These are phyloP conservation scores for Puma concolor DNA, from an alignment of 2,113 vertebrate species.

Conservation along the genomic window DNA sequence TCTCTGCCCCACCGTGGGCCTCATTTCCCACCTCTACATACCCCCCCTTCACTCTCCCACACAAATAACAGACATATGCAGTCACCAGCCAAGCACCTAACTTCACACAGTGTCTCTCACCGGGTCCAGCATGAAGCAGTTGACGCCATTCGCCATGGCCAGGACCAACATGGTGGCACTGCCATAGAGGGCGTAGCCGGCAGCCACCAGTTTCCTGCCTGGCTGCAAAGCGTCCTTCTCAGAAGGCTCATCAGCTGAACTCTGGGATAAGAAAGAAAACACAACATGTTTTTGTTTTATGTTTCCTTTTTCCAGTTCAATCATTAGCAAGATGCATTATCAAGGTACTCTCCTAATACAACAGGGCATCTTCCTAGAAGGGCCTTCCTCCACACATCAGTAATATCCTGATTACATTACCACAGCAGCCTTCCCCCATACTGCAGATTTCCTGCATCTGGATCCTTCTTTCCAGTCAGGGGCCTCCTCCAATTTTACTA, in stretches of 20 bases:
- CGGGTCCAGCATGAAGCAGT: conserved; percentile 99
- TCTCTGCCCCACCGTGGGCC: background rate
- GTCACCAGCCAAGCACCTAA: background rate
- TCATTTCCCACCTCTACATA: background rate
- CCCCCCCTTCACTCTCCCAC: rapidly evolving
- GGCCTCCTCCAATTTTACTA: conserved; percentile 37
- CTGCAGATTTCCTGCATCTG: conserved; percentile 53
- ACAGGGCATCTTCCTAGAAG: background rate
- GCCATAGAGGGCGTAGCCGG: conserved; percentile 97
- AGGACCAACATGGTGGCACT: conserved; percentile 98
- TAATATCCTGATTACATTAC: conserved; percentile 28
- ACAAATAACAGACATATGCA: background rate
- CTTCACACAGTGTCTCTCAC: conserved; percentile 82
- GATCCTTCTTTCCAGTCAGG: conserved; percentile 32
- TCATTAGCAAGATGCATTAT: background rate
- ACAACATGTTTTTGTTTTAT: background rate
- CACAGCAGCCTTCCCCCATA: conserved; percentile 9
- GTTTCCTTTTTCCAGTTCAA: background rate
- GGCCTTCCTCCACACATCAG: background rate
- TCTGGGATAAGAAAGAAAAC: conserved; percentile 80
- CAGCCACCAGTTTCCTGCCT: conserved; percentile 94
- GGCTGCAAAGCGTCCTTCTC: conserved; percentile 94
- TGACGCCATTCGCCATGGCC: conserved; percentile 91
- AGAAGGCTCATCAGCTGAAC: conserved; percentile 87
- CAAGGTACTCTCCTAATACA: background rate